A percentile compares a stretch with the other conserved stretches of the same genome.
Evolutionary conservation across 2,888 invertebrate genomes (phyloP).

Genomic region (Thereva unica): DNA sequence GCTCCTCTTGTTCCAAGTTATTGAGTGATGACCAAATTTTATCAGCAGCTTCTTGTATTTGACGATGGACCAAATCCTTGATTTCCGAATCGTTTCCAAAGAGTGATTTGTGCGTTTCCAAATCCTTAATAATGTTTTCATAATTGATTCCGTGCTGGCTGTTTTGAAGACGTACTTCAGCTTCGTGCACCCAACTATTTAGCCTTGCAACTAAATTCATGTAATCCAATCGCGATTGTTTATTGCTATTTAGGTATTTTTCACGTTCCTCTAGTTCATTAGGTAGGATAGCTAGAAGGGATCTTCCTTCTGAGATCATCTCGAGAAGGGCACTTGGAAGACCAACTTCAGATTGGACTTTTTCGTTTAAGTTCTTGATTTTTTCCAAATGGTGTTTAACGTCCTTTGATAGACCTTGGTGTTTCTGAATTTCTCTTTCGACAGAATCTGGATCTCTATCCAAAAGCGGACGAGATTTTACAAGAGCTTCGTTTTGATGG

Average conservation of each 20-base stretch:
- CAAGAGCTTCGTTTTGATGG: conserved; percentile 78
- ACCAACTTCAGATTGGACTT: conserved; percentile 74
- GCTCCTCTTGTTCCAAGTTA: conserved; percentile 78
- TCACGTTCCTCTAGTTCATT: conserved; percentile 79
- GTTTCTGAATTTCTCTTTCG: conserved; percentile 78
- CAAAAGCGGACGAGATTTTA: conserved; percentile 80
- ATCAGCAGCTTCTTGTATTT: conserved; percentile 82
- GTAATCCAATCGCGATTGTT: conserved; percentile 76
- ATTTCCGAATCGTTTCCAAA: conserved; percentile 78
- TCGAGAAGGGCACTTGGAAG: conserved; percentile 80
- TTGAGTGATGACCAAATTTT: conserved; percentile 86
- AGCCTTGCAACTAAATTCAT: conserved; percentile 76
- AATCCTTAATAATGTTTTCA: conserved; percentile 77
- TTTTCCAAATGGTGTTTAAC: conserved; percentile 73
- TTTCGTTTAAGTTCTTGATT: conserved; percentile 71
- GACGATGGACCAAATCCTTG: conserved; percentile 77
- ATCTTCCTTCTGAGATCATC: conserved; percentile 82
- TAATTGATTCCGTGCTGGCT: conserved; percentile 87
- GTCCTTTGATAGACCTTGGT: conserved; percentile 68
- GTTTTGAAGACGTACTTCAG: conserved; percentile 74
- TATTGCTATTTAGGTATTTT: conserved; percentile 78
- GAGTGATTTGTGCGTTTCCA: conserved; percentile 87
- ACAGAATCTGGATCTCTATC: conserved; percentile 79
- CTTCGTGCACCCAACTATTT: conserved; percentile 82
- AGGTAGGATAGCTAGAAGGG: conserved; percentile 76